Evolutionary conservation across 2,113 vertebrate genomes (phyloP).

Genomic region (Actenoides hombroni): DNA sequence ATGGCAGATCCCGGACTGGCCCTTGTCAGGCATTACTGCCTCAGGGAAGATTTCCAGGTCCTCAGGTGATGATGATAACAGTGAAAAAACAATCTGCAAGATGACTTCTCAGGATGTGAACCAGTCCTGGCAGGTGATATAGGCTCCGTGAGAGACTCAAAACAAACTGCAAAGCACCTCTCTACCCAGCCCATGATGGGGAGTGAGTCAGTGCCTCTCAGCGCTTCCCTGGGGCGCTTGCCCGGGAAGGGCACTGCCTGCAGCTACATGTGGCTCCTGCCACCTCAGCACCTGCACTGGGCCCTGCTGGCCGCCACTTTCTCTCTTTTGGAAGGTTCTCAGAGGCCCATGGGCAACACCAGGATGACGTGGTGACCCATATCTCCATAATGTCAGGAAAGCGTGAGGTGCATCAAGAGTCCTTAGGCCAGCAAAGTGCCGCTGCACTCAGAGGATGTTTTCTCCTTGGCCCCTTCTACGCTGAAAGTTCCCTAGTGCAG

Average conservation of each 20-base stretch:
- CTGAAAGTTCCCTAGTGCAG: neutral
- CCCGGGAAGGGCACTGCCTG: neutral
- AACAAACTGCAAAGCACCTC: accelerated
- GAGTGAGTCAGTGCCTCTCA: accelerated
- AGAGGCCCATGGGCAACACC: neutral
- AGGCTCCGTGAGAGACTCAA: neutral
- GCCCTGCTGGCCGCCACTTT: accelerated
- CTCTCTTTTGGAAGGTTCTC: neutral
- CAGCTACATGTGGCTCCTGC: accelerated
- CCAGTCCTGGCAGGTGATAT: neutral
- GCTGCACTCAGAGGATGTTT: accelerated
- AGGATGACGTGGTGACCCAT: neutral
- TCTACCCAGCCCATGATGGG: accelerated
- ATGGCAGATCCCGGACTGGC: neutral
- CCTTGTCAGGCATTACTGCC: neutral
- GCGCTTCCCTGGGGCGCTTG: accelerated
- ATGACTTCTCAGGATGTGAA: neutral
- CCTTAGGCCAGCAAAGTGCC: accelerated
- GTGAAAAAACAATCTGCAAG: neutral
- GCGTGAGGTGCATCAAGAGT: accelerated
- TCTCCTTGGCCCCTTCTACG: neutral
- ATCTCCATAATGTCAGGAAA: too few relatives aligned
- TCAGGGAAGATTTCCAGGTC: neutral
- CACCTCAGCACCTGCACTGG: too few relatives aligned
- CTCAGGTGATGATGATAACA: neutral